phyloP scores from a whole-genome alignment of 2,888 invertebrate species.

The Hirtodrosophila alboralis region DNA sequence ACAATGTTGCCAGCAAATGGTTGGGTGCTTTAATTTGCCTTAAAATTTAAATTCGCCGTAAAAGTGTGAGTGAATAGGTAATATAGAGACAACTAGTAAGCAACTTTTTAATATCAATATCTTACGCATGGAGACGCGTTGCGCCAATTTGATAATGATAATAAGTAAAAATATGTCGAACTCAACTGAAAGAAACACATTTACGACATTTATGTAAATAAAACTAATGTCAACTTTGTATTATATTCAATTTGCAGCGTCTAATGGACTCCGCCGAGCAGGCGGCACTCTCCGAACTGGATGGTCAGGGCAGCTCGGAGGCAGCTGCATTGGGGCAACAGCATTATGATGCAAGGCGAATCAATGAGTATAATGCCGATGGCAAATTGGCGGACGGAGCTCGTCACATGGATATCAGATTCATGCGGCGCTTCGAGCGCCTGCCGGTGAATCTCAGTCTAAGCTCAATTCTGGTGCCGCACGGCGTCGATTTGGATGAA shows the following conservation, averaged over 20 bases:
- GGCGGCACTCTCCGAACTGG: slow-evolving; percentile 90
- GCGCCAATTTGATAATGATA: too few relatives aligned
- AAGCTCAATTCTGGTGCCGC: slow-evolving; percentile 94
- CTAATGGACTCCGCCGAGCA: slow-evolving; percentile 96
- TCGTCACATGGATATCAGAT: slow-evolving; percentile 89
- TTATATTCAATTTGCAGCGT: slow-evolving; percentile 87
- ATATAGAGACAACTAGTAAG: too few relatives aligned
- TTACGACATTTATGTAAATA: background rate
- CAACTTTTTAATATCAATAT: too few relatives aligned
- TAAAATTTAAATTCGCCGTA: too few relatives aligned
- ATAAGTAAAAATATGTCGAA: too few relatives aligned
- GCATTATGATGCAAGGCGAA: slow-evolving; percentile 92
- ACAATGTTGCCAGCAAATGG: too few relatives aligned
- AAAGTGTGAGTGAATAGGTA: too few relatives aligned
- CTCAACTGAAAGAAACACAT: too few relatives aligned
- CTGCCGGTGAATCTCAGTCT: slow-evolving; percentile 92
- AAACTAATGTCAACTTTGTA: background rate
- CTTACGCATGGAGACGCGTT: too few relatives aligned
- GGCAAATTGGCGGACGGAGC: slow-evolving; percentile 89
- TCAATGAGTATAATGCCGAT: slow-evolving; percentile 91
- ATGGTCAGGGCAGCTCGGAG: slow-evolving; percentile 78
- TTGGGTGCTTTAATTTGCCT: too few relatives aligned
- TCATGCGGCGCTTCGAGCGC: slow-evolving; percentile 93
- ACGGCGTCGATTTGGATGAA: slow-evolving; percentile 84
- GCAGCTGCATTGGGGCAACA: slow-evolving; percentile 59